Conservation (phyloP, 2,113 vertebrate genomes). For the Chlorocebus sabaeus region DNA sequence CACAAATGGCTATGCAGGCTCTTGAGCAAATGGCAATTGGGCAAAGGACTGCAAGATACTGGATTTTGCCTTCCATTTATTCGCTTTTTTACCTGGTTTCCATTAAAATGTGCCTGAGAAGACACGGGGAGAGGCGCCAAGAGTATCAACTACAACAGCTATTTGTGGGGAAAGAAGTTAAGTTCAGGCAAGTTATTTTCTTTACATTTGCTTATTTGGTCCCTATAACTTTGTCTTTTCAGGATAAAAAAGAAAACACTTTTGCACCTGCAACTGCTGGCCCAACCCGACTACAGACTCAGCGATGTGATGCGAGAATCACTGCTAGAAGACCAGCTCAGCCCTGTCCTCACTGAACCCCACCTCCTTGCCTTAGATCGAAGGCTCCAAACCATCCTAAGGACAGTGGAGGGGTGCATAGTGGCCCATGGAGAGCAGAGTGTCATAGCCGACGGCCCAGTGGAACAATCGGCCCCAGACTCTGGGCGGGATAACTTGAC, state of each 20-base stretch:
- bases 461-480: rapidly evolving
- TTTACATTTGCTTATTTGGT: background rate
- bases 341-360: constrained; percentile 89
- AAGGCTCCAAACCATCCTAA: constrained; percentile 87
- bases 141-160: background rate
- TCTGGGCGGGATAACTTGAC: background rate
- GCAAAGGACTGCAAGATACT: background rate
- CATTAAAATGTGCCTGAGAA: background rate
- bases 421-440: constrained; percentile 83
- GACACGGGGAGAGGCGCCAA: background rate
- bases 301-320: constrained; percentile 96
- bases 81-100: background rate
- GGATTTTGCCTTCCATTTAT: background rate
- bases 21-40: background rate
- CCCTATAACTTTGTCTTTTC: constrained; percentile 20
- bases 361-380: constrained; percentile 94
- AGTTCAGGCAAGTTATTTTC: background rate
- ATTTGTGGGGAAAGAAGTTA: background rate
- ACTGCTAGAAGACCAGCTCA: constrained; percentile 87
- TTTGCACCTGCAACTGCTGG: constrained; percentile 88
- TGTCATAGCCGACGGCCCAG: constrained; percentile 85
- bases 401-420: constrained; percentile 85
- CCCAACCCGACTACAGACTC: constrained; percentile 85
- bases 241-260: constrained; percentile 93
- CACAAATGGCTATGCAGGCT: background rate